Percentiles rank a stretch among this genome's conserved stretches.
Evolutionary conservation across 2,888 invertebrate genomes (phyloP).

Genomic region (Lysandra bellargus): DNA sequence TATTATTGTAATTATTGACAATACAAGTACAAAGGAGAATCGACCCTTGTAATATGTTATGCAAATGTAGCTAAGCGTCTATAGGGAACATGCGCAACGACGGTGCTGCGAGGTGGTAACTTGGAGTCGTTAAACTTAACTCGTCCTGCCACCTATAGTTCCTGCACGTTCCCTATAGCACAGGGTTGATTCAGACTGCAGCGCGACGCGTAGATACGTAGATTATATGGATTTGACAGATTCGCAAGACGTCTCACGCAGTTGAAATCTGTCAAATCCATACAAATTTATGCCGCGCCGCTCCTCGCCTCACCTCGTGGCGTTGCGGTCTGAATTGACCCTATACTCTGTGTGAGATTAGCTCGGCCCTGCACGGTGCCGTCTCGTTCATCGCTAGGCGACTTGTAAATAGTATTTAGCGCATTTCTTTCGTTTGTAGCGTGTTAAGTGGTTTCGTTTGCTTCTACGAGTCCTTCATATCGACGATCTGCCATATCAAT

Average conservation of each 20-base stretch:
- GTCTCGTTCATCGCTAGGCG: slow-evolving; percentile 39
- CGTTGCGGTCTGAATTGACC: too few species aligned
- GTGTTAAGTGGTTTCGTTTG: slow-evolving; percentile 59
- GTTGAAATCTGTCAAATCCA: too few species aligned
- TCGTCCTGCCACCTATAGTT: background rate
- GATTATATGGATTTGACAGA: too few species aligned
- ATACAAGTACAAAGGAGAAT: background rate
- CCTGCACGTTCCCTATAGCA: slow-evolving; percentile 46
- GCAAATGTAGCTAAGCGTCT: slow-evolving; percentile 72
- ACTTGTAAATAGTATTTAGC: slow-evolving; percentile 71
- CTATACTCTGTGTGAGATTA: slow-evolving; percentile 75
- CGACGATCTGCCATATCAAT: slow-evolving; percentile 86
- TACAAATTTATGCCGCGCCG: too few species aligned
- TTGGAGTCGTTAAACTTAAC: background rate
- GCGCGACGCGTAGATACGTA: too few species aligned
- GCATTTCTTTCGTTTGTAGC: slow-evolving; percentile 68
- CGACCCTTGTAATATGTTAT: slow-evolving; percentile 11
- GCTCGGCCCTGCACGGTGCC: slow-evolving; percentile 51
- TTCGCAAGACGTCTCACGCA: too few species aligned
- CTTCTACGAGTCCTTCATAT: slow-evolving; percentile 80
- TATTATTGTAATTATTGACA: background rate
- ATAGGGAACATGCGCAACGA: slow-evolving; percentile 32
- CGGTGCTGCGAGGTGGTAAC: too few species aligned
- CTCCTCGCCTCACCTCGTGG: too few species aligned
- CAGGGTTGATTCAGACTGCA: slow-evolving; percentile 34